Evolutionary conservation across 2,888 invertebrate species (phyloP), one percentile per base, ranked within the genome.

Genomic region (Agelastica alni): DNA sequence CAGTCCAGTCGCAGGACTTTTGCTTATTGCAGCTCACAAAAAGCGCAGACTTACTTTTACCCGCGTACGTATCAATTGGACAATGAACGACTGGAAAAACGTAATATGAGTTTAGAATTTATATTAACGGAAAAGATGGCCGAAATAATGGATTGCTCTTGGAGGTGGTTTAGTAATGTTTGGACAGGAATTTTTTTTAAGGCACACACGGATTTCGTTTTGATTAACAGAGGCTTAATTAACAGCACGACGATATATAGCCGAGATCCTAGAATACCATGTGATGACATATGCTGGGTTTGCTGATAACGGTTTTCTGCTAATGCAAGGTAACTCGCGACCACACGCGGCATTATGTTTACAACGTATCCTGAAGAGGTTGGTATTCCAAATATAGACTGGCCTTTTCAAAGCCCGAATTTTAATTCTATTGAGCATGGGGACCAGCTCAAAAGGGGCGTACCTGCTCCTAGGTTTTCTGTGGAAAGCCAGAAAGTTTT

Each of bases 321-420:
- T 48, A 17, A 41, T 34, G 43, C 43, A 43, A 1, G 34, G 37
- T 28, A 36, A 36, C 18, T 34, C 36, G 16, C 9, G 44, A 17
- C 22, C 22, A 22, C 36, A 44, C 28, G 44, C 14, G 9, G 41
- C 47, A 31, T 44, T 37, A 46, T 48, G 26, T 34, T 56, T 12
- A 39, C 22, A 45, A 13, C 42, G 37, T 51, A 51, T 32, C 44
- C 42, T 20, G 36, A 58, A 28, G 52, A 56, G 34, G 45, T 52
- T 42, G 51, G 28, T 9, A 57, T 54, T 51, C 44, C 43, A 48
- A 39, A 37, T 37, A 46, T 59, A 34, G 26, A 28, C 34, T 53
- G 55, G 53, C 56, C 53, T 18, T 31, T 51, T 37, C 22, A 32
- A 26, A 55, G 47, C 37, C 53, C 58, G 17, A 48, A 54, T 30